Conservation (phyloP, 2,888 invertebrate species). For the Ennomos quercinarius region DNA sequence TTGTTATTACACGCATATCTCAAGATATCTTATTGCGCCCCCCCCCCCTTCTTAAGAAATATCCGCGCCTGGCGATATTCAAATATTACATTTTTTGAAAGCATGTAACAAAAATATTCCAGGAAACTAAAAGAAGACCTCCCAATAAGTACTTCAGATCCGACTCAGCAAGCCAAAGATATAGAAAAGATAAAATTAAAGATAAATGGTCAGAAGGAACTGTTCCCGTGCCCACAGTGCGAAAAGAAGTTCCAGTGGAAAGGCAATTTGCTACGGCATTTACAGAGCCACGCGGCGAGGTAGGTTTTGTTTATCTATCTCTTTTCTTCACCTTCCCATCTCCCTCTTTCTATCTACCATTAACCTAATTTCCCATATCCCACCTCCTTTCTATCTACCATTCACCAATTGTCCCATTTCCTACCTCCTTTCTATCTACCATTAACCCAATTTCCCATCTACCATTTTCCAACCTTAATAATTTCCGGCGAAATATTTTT, state of each 20-base stretch:
- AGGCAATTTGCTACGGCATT: conserved; percentile 91
- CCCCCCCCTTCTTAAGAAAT: no score
- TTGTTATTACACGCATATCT: no score
- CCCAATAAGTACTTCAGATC: conserved; percentile 36
- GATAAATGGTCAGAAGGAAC: conserved; percentile 53
- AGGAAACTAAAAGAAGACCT: conserved; percentile 64
- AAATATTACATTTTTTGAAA: no score
- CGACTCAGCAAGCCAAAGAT: conserved; percentile 29
- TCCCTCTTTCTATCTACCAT: background rate
- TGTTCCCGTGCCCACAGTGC: conserved; percentile 74
- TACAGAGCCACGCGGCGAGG: conserved; percentile 87
- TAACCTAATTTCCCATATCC: background rate
- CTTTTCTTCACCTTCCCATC: background rate
- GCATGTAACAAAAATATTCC: conserved; percentile 14
- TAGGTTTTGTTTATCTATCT: conserved; percentile 30
- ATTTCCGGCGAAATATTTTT: no score
- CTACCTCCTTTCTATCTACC: background rate
- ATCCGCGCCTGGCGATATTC: no score
- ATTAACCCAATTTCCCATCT: background rate
- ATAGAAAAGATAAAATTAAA: conserved; percentile 60
- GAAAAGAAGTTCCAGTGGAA: conserved; percentile 93
- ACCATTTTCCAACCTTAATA: no score
- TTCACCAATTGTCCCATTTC: background rate
- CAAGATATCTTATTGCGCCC: no score
- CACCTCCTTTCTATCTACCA: background rate